Evolutionary conservation across 2,888 invertebrate genomes (phyloP), one percentile per base, ranked within the genome.

Genomic region (Periphyllus acericola): DNA sequence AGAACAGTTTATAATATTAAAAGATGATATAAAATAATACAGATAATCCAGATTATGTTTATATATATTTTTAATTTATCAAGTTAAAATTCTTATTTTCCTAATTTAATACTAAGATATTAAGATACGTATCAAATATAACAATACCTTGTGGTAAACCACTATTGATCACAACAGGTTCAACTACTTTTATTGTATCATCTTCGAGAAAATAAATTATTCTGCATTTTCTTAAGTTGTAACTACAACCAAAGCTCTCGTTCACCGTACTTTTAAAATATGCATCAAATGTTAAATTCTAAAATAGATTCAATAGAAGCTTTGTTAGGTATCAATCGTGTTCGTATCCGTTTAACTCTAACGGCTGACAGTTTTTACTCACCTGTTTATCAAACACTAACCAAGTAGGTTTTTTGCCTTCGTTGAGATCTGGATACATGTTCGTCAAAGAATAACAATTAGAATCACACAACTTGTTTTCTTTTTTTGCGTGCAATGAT

Each of bases 141-240:
- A 46, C 46, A 52, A 55, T 92, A 95, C 97, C 97, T 94, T 97
- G 97, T 66, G 95, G 94, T 90, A 96, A 93, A 8, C 97, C 97
- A 90, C 97, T 96, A 91, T 98, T 98, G 84, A 94, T 94, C 17
- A 95, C 94, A 90, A 94, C 93, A 0, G 97, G 97, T 91, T 98
- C 98, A 85, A 93, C 92, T 5, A 98, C 95, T 92, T 97, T 96
- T 90, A 98, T 95, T 1, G 98, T 97, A 29, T 97, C 97, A 92
- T 98, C 98, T 92, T 98, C 98, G 75, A 98, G 93, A 90, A 95
- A 98, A 91, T 96, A 98, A 90, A 94, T 95, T 87, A 98, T 96
- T 90, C 95, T 95, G 6, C 97, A 96, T 90, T 95, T 94, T 36
- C 97, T 94, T 87, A 97, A 92, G 90, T 95, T 93, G 90, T 94